Conservation (phyloP, 2,797 vertebrate genomes). For the Erpetoichthys calabaricus region DNA sequence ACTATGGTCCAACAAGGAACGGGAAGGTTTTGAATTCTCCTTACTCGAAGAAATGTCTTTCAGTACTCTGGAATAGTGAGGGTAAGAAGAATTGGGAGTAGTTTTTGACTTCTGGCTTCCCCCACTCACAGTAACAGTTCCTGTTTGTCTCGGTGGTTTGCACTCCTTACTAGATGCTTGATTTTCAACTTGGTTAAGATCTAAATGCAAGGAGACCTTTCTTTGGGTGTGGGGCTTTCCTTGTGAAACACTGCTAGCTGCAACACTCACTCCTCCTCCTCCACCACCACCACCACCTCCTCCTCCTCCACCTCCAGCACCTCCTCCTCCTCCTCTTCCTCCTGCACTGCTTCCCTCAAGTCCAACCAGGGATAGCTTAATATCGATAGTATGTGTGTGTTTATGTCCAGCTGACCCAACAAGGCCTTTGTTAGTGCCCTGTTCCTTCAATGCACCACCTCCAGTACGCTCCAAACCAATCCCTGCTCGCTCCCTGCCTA, state of each 20-base stretch:
- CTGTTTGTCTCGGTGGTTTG: slow-evolving; percentile 8
- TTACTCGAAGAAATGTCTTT: slow-evolving; percentile 42
- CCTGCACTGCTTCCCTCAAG: slow-evolving; percentile 27
- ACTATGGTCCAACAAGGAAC: background rate
- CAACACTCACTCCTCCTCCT: slow-evolving; percentile 33
- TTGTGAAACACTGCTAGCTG: slow-evolving; percentile 2
- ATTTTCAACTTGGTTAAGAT: slow-evolving; percentile 43
- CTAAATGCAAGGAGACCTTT: slow-evolving; percentile 39
- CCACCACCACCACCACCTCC: slow-evolving; percentile 16
- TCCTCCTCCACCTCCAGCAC: slow-evolving; percentile 19
- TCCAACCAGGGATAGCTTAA: slow-evolving; percentile 39
- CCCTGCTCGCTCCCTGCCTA: slow-evolving; percentile 36
- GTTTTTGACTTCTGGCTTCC: slow-evolving; percentile 22
- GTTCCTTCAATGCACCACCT: background rate
- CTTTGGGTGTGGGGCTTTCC: slow-evolving; percentile 22
- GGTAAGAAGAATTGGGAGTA: slow-evolving; percentile 14
- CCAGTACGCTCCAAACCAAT: slow-evolving; percentile 23
- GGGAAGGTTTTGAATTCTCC: slow-evolving; percentile 47
- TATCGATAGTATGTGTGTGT: slow-evolving; percentile 59
- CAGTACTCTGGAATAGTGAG: slow-evolving; percentile 22
- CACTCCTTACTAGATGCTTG: slow-evolving; percentile 29
- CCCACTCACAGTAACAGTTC: background rate
- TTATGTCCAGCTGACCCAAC: slow-evolving; percentile 33
- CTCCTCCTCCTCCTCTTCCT: background rate
- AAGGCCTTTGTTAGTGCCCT: slow-evolving; percentile 20